Base-by-base conservation (phyloP, 2,888 invertebrate genomes). In the Electrophaes corylata region DNA sequence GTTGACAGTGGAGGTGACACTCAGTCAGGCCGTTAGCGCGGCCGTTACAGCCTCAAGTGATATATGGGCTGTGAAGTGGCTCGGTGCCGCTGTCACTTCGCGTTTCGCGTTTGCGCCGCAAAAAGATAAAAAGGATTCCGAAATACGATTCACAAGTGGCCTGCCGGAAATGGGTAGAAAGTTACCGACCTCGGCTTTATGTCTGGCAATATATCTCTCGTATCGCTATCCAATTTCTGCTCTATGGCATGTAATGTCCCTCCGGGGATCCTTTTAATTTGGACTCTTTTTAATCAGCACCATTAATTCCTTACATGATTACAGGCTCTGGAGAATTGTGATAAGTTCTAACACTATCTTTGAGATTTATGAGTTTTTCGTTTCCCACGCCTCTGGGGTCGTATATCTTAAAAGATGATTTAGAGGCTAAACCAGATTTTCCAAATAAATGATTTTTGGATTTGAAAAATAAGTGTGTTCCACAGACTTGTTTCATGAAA, bases 111-210 rank as follows among this genome's bases (percentile, higher is more conserved):
- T 78, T 81, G 78, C 84, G 74, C 77, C 81, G 81, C 86, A 89
- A 91, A 89, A 89, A 89, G 86, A 89, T 88, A 89, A 91, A 91
- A 91, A 88, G 84, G 84, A 88, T 83, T 80, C 82, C 83, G 83
- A 90, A 90, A 90, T 90, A 84, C 88, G 87, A 89, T 87, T 89
- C 88, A 87, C 85, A 87, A 91, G 89, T 90, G 88, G 89, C 77
- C 87, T 87, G 85, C 82, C 84, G 86, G 88, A 87, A 90, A 90
- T 87, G 85, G 88, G 84, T 84, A 85, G 86, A 86, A 88, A 85
- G 88, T 86, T 87, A 85, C 85, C 80, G 84, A 84, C 82, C 80
- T 79, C 81, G 84, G 85, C 86, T 86, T 91, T 90, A 88, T 88
- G 84, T 84, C 84, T 80, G 78, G 81, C 81, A 87, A 89, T 90